Evolutionary conservation across 2,888 invertebrate species (phyloP).

Genomic region (Volucella bombylans): DNA sequence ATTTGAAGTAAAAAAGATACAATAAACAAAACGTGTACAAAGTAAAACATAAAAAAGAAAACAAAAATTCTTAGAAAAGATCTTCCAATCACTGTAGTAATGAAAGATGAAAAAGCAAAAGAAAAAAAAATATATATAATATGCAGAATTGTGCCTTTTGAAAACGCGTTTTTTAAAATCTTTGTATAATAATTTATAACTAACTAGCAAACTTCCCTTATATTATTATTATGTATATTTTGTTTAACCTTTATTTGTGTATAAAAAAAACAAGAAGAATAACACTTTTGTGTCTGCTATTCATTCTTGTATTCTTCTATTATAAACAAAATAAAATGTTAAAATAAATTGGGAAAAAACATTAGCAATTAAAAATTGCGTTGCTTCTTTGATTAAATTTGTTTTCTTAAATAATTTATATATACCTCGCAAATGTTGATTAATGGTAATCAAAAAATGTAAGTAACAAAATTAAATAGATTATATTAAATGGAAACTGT

Average conservation of each 20-base stretch:
- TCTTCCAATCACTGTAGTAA: slow-evolving; percentile 58
- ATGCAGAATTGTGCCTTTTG: slow-evolving; percentile 73
- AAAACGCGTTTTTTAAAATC: slow-evolving; percentile 55
- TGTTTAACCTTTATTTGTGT: slow-evolving; percentile 31
- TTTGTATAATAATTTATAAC: no score
- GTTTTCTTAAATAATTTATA: slow-evolving; percentile 55
- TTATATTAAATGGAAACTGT: slow-evolving; percentile 23
- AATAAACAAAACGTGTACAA: slow-evolving; percentile 62
- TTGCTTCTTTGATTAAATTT: slow-evolving; percentile 58
- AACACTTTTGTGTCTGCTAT: slow-evolving; percentile 45
- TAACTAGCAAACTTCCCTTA: not conserved
- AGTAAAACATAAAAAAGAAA: slow-evolving; percentile 34
- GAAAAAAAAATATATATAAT: slow-evolving; percentile 12
- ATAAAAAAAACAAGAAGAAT: slow-evolving; percentile 1
- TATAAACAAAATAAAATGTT: slow-evolving; percentile 3
- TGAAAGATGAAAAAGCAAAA: slow-evolving; percentile 15
- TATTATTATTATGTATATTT: slow-evolving; percentile 18
- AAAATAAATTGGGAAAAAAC: slow-evolving; percentile 19
- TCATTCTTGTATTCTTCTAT: slow-evolving; percentile 4
- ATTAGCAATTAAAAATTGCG: slow-evolving; percentile 66
- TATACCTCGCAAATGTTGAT: slow-evolving; percentile 70
- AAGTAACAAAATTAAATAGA: slow-evolving; percentile 9
- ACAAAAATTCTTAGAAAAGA: slow-evolving; percentile 32
- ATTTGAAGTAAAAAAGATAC: slow-evolving; percentile 34
- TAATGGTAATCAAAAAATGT: slow-evolving; percentile 45